Evolutionary conservation across 2,888 invertebrate species (phyloP).

Genomic region (Pediacus dermestoides): DNA sequence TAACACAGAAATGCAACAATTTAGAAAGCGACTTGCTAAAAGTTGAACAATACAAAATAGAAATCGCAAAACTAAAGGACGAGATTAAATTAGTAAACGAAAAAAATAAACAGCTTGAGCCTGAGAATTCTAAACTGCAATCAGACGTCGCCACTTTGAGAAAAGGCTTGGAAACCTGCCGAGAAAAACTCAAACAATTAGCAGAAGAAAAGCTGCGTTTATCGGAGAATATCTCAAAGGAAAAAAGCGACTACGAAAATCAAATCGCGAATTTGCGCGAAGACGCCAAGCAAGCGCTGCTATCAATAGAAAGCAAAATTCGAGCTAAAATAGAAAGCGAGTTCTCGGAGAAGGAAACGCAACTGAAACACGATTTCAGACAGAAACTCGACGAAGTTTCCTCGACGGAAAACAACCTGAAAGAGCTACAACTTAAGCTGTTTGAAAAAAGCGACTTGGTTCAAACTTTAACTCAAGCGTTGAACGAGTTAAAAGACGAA

Average conservation of each 20-base stretch:
- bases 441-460: conserved; percentile 52
- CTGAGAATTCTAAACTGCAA: conserved; percentile 17
- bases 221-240: conserved; percentile 35
- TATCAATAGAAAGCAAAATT: conserved; percentile 41
- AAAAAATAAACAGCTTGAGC: conserved; percentile 9
- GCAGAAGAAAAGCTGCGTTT: conserved; percentile 21
- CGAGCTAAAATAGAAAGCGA: conserved; percentile 33
- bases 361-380: conserved; percentile 34
- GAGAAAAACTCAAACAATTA: conserved; percentile 22
- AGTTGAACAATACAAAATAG: conserved; percentile 40
- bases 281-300: conserved; percentile 43
- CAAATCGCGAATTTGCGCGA: conserved; percentile 52
- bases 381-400: conserved; percentile 34
- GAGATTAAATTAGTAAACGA: conserved; percentile 13
- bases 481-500: conserved; percentile 26
- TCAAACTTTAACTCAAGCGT: conserved; percentile 32
- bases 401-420: conserved; percentile 29
- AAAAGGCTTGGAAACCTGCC: conserved; percentile 18
- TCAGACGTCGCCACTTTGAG: conserved; percentile 20
- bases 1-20: conserved; percentile 38
- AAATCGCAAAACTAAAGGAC: conserved; percentile 31
- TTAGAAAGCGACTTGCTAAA: conserved; percentile 43
- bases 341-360: conserved; percentile 31
- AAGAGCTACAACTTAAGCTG: conserved; percentile 52
- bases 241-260: conserved; percentile 50